phyloP scores from a whole-genome alignment of 2,888 invertebrate genomes.

The Eueremaeus valkanovi region DNA sequence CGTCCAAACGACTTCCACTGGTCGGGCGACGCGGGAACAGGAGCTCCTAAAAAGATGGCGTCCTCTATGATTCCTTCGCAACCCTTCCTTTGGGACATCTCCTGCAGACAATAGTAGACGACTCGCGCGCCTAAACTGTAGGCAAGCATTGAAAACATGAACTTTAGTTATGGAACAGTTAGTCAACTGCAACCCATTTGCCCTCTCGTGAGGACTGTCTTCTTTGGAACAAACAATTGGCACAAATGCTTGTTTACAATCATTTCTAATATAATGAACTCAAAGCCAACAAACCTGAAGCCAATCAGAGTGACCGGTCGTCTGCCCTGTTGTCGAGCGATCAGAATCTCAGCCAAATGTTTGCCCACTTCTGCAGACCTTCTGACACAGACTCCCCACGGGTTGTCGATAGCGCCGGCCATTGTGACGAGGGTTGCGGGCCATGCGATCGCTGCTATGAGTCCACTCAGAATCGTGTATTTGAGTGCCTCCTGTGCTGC shows the following conservation, averaged over 20 bases:
- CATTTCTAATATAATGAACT: no score
- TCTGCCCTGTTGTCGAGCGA: constrained; percentile 61
- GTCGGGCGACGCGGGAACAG: constrained; percentile 59
- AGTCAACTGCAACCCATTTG: no score
- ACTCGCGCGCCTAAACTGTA: constrained; percentile 66
- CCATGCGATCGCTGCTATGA: constrained; percentile 64
- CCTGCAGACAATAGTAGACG: constrained; percentile 62
- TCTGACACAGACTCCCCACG: constrained; percentile 64
- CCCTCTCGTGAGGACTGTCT: no score
- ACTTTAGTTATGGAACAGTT: no score
- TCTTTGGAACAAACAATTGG: no score
- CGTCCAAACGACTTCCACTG: constrained; percentile 59
- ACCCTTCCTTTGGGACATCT: constrained; percentile 56
- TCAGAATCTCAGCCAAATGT: constrained; percentile 62
- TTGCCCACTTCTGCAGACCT: constrained; percentile 61
- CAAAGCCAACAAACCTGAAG: no score
- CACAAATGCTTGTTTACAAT: no score
- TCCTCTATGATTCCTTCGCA: constrained; percentile 63
- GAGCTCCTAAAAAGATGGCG: constrained; percentile 63
- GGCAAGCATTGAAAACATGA: no score
- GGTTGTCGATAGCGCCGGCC: constrained; percentile 56
- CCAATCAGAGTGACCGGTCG: constrained; percentile 64
- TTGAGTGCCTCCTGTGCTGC: constrained; percentile 64
- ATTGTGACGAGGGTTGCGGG: constrained; percentile 60
- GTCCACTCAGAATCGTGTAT: constrained; percentile 62